Evolutionary conservation across 2,888 invertebrate species (phyloP).

Genomic region (Tachina lurida): DNA sequence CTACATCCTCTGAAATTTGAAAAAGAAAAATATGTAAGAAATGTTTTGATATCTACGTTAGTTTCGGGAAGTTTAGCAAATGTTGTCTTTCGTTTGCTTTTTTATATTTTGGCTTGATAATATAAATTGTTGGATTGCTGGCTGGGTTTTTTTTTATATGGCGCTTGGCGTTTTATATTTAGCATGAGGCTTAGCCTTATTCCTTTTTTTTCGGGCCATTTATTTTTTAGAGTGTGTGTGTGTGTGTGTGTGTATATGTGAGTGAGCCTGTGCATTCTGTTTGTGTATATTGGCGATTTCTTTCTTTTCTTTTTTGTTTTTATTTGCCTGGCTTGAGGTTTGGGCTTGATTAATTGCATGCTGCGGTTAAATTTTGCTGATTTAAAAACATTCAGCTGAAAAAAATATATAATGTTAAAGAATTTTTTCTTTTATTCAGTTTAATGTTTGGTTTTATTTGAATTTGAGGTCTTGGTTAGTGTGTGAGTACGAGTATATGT

Average conservation of each 20-base stretch:
- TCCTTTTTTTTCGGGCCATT: constrained; percentile 31
- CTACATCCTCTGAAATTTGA: background rate
- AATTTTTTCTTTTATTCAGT: constrained; percentile 60
- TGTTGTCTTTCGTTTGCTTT: constrained; percentile 35
- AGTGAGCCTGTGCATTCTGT: constrained; percentile 1
- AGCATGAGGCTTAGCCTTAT: constrained; percentile 40
- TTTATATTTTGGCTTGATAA: constrained; percentile 53
- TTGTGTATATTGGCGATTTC: constrained; percentile 51
- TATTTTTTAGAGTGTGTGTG: background rate
- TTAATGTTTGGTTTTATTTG: constrained; percentile 42
- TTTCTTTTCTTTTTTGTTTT: constrained; percentile 38
- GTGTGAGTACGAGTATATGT: constrained; percentile 10
- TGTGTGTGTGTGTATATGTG: background rate
- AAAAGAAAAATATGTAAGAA: background rate
- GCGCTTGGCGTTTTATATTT: constrained; percentile 45
- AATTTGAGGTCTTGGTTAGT: constrained; percentile 43
- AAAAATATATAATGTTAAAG: constrained; percentile 20
- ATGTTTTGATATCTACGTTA: constrained; percentile 41
- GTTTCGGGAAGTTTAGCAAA: constrained; percentile 28
- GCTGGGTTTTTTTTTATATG: constrained; percentile 19
- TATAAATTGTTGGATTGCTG: constrained; percentile 66
- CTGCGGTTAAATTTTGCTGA: constrained; percentile 74
- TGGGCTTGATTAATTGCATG: constrained; percentile 74
- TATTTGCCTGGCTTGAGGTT: constrained; percentile 68
- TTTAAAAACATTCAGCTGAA: constrained; percentile 64